Conservation (phyloP, 1,140 invertebrate species). For the Littorina saxatilis region DNA sequence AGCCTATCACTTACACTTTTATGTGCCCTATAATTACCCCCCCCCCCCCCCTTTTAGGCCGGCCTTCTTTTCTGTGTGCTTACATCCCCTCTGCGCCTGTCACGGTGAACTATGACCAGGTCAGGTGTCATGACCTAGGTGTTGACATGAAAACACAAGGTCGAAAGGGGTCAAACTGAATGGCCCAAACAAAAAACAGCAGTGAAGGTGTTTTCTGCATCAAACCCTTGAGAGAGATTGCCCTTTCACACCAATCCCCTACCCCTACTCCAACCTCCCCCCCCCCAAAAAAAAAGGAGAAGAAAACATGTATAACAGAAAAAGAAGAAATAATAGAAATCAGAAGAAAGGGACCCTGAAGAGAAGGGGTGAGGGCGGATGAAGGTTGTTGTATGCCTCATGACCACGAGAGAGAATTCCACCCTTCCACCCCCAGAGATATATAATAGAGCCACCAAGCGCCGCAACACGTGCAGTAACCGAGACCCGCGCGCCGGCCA, state of each 20-base stretch:
- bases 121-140: slow-evolving; percentile 12
- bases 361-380: not conserved
- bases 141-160: slow-evolving; percentile 11
- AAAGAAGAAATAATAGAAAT: not conserved
- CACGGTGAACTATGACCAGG: not conserved
- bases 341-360: not conserved
- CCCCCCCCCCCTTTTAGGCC: not conserved
- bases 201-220: not conserved
- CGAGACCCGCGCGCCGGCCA: too few relatives aligned
- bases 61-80: not conserved
- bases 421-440: too few relatives aligned
- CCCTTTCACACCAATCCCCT: too few relatives aligned
- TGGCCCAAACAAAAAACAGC: not conserved
- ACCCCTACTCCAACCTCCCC: too few relatives aligned
- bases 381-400: too few relatives aligned
- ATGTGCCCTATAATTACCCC: too few relatives aligned
- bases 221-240: not conserved
- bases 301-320: not conserved
- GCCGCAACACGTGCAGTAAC: too few relatives aligned
- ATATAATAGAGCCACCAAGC: too few relatives aligned
- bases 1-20: too few relatives aligned
- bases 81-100: not conserved
- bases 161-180: not conserved
- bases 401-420: too few relatives aligned
- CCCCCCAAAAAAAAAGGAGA: too few relatives aligned